These are phyloP conservation scores for Daubentonia madagascariensis DNA, from an alignment of 2,113 vertebrate species.

Conservation along the genomic window DNA sequence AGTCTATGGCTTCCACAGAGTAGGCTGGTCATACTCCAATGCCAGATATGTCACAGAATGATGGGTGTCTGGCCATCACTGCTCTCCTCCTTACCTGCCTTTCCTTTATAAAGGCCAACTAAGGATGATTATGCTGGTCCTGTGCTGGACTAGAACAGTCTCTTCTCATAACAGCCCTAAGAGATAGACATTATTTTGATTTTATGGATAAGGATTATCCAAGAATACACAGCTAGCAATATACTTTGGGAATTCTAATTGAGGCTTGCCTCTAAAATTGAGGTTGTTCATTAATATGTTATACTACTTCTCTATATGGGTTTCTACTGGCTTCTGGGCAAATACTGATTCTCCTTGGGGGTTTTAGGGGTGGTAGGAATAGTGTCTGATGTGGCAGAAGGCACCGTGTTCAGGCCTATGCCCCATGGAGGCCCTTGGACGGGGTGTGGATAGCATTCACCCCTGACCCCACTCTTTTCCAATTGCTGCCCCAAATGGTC, in stretches of 20 bases:
- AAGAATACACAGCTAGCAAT: background rate
- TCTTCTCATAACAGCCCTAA: background rate
- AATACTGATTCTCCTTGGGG: background rate
- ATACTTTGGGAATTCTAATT: background rate
- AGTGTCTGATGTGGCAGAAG: background rate
- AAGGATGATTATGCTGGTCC: background rate
- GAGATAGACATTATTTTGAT: background rate
- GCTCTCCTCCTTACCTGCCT: background rate
- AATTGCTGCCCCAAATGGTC: background rate
- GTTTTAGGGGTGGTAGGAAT: background rate
- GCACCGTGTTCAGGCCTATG: background rate
- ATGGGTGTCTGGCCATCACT: background rate
- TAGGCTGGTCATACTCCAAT: background rate
- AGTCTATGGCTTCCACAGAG: background rate
- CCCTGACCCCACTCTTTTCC: background rate
- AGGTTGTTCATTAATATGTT: background rate
- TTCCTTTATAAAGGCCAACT: background rate
- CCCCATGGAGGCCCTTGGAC: rapidly evolving
- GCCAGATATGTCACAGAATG: background rate
- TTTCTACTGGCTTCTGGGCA: background rate
- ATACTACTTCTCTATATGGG: background rate
- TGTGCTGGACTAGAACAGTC: background rate
- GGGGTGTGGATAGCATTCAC: background rate
- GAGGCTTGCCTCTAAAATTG: background rate
- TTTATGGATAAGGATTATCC: background rate